Evolutionary conservation across 2,797 vertebrate species (phyloP), one percentile per base, ranked within the genome.

Genomic region (Ctenochaetus hawaiiensis): DNA sequence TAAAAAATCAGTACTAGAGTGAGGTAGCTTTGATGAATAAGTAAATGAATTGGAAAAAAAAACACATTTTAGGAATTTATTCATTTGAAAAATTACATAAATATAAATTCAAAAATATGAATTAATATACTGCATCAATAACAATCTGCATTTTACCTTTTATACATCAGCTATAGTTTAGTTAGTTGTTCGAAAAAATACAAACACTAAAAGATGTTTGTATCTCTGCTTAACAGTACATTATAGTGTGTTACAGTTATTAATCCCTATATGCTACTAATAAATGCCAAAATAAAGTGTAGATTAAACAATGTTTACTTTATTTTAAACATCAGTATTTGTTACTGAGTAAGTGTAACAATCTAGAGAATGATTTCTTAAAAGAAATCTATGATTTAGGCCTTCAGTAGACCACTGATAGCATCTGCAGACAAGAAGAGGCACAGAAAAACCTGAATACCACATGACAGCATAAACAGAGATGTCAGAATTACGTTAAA

Each of bases 401-500:
- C 3, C 3, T 8, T 23, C 12, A 37, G 54, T 1, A n/a, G 26
- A 47, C 48, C 58, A 13, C 0, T 54, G 26, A 2, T 49, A n/a
- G 30, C 3, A 3, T 14, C 30, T 41, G 8, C 63, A 43, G 52
- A 5, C 2, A 44, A 45, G n/a, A 11, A 6, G 2, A 52, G 52
- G 23, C 23, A 4, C 26, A 72, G 45, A 14, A 5, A 47, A 65
- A 48, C 10, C 4, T 41, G 20, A 13, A 41, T 11, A 30, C 41
- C 1, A 39, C 11, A 43, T 13, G 22, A 26, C 11, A 37, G n/a
- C 26, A 17, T 45, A 60, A 58, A 67, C 14, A 41, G 8, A 67
- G 37, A 61, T 59, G 48, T 44, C 56, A 8, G 44, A 64, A 53
- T 12, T 2, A 23, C 47, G 66, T 22, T 56, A 4, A 66, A 69